A percentile compares a stretch with the other conserved stretches of the same genome.
These are phyloP conservation scores for Syrphus vitripennis DNA, from an alignment of 2,888 invertebrate species.

Conservation along the genomic window DNA sequence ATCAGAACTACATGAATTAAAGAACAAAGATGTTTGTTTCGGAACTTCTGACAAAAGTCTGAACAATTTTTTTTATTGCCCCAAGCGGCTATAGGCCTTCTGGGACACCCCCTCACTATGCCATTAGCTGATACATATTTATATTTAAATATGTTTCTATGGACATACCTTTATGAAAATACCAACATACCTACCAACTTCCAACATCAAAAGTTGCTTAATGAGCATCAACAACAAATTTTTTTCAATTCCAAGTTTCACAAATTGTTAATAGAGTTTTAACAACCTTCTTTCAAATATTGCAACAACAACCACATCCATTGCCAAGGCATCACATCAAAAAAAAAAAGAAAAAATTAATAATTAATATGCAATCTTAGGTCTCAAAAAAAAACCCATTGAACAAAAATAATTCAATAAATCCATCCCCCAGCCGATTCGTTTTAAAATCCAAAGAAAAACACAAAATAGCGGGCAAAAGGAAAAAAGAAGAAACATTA, in stretches of 20 bases:
- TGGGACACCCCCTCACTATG: too few relatives aligned
- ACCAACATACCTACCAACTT: background rate
- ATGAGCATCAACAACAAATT: background rate
- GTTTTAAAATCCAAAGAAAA: slow-evolving; percentile 6
- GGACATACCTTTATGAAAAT: too few relatives aligned
- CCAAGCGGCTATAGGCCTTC: too few relatives aligned
- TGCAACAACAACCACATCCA: background rate
- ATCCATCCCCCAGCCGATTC: slow-evolving; percentile 35
- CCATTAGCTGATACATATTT: too few relatives aligned
- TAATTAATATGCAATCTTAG: slow-evolving; percentile 68
- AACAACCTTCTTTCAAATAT: background rate
- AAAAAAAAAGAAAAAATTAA: slow-evolving; percentile 55
- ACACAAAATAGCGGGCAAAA: slow-evolving; percentile 72
- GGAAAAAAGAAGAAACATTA: slow-evolving; percentile 74
- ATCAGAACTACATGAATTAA: too few relatives aligned
- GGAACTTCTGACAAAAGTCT: too few relatives aligned
- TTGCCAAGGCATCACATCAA: background rate
- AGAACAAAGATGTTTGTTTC: too few relatives aligned
- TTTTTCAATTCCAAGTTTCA: background rate
- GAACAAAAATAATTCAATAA: slow-evolving; percentile 71
- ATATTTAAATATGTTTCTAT: too few relatives aligned
- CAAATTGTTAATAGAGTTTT: background rate
- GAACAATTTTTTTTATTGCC: too few relatives aligned
- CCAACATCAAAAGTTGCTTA: background rate
- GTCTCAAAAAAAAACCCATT: slow-evolving; percentile 28